These are phyloP conservation scores for Meloe dianella DNA, from an alignment of 2,888 invertebrate species.

Conservation along the genomic window DNA sequence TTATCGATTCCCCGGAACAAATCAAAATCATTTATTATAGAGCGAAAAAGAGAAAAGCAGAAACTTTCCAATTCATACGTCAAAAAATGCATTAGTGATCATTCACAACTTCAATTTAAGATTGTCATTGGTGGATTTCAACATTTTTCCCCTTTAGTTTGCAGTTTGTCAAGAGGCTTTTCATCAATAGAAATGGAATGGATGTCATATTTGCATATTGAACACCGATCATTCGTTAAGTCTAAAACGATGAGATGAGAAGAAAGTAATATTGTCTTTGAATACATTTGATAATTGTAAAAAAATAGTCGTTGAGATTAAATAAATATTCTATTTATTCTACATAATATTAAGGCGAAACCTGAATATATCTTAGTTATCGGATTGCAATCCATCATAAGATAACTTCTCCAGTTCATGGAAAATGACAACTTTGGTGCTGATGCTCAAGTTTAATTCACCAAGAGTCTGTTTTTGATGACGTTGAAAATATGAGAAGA, in stretches of 20 bases:
- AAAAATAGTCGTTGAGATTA: neutral
- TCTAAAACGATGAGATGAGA: neutral
- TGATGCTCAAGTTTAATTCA: slow-evolving; percentile 24
- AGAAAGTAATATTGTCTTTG: neutral
- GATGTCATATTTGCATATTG: slow-evolving; percentile 24
- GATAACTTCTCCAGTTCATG: slow-evolving; percentile 37
- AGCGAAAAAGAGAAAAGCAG: slow-evolving; percentile 32
- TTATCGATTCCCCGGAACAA: slow-evolving; percentile 41
- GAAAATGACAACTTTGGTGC: slow-evolving; percentile 27
- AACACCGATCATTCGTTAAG: neutral
- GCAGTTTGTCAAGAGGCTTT: slow-evolving; percentile 14
- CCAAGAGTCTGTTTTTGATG: slow-evolving; percentile 16
- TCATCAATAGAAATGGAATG: slow-evolving; percentile 21
- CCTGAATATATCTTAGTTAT: slow-evolving; percentile 32
- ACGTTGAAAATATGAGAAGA: neutral
- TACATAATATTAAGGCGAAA: slow-evolving; percentile 10
- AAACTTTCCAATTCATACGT: slow-evolving; percentile 44
- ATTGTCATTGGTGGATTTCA: slow-evolving; percentile 41
- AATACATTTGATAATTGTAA: neutral
- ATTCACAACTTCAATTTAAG: slow-evolving; percentile 42
- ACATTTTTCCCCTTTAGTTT: slow-evolving; percentile 32
- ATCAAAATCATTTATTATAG: slow-evolving; percentile 41
- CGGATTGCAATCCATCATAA: slow-evolving; percentile 44
- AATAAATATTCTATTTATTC: slow-evolving; percentile 19
- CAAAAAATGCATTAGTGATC: slow-evolving; percentile 51